Conservation (phyloP, 1,140 invertebrate genomes). For the Chrysomallon squamiferum region DNA sequence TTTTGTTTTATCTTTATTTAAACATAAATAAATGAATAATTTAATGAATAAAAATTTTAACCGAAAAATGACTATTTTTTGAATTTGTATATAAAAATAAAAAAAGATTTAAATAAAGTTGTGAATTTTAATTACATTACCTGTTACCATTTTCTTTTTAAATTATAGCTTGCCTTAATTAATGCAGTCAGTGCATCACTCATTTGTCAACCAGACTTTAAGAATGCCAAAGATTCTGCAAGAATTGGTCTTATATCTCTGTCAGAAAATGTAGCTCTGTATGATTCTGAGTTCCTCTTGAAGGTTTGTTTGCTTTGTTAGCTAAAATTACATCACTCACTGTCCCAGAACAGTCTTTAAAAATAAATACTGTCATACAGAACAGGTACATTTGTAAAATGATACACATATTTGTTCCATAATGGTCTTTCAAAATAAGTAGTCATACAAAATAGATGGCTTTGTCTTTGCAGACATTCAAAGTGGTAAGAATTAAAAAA, state of each 20-base stretch:
- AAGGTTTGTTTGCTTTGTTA: slow-evolving; percentile 52
- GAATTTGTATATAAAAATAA: too few species aligned
- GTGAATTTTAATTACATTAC: too few species aligned
- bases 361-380: too few species aligned
- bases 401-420: neutral
- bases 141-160: too few species aligned
- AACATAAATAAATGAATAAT: too few species aligned
- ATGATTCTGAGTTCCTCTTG: slow-evolving; percentile 65
- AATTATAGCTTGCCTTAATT: slow-evolving; percentile 49
- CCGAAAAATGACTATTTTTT: too few species aligned
- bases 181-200: slow-evolving; percentile 61
- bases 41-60: too few species aligned
- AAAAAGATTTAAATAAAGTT: too few species aligned
- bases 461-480: too few species aligned
- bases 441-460: too few species aligned
- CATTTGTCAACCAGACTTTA: slow-evolving; percentile 60
- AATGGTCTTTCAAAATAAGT: neutral
- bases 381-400: neutral
- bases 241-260: slow-evolving; percentile 41
- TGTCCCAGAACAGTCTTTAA: neutral
- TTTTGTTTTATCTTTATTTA: too few species aligned
- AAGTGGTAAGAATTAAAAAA: too few species aligned
- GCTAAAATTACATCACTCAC: neutral
- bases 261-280: slow-evolving; percentile 44
- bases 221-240: slow-evolving; percentile 41